Evolutionary conservation across 2,888 invertebrate species (phyloP).

Genomic region (Hirtodrosophila cameraria): DNA sequence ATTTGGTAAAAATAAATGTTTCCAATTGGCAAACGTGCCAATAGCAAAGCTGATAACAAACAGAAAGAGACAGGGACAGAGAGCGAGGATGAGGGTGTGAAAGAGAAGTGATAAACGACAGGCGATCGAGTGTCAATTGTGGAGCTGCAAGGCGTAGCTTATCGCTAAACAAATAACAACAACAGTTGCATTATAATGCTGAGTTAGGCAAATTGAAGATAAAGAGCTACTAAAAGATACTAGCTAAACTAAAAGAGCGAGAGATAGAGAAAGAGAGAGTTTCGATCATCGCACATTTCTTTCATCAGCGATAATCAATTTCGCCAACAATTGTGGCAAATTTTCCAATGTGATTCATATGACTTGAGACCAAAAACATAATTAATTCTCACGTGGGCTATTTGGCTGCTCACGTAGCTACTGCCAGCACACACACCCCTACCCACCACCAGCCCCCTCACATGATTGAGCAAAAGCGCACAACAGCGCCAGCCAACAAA

Average conservation of each 20-base stretch:
- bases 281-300: constrained; percentile 3
- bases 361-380: not conserved
- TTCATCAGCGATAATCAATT: constrained; percentile 33
- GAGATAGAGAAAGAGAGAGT: not conserved
- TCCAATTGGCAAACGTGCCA: no score
- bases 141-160: constrained; percentile 6
- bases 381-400: constrained; percentile 30
- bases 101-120: constrained; percentile 2
- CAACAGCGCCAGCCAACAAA: not conserved
- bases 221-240: not conserved
- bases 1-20: no score
- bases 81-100: not conserved
- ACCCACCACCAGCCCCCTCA: not conserved
- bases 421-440: not conserved
- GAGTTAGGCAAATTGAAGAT: constrained; percentile 10
- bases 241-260: not conserved
- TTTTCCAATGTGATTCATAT: constrained; percentile 48
- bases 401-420: not conserved
- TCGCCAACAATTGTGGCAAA: constrained; percentile 13
- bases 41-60: no score
- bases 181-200: constrained; percentile 34
- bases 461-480: constrained; percentile 56
- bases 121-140: constrained; percentile 12
- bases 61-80: not conserved
- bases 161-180: constrained; percentile 8